Percentiles rank a stretch among this genome's conserved stretches.
Evolutionary conservation across 2,888 invertebrate genomes (phyloP).

Genomic region (Bellardia bayeri): DNA sequence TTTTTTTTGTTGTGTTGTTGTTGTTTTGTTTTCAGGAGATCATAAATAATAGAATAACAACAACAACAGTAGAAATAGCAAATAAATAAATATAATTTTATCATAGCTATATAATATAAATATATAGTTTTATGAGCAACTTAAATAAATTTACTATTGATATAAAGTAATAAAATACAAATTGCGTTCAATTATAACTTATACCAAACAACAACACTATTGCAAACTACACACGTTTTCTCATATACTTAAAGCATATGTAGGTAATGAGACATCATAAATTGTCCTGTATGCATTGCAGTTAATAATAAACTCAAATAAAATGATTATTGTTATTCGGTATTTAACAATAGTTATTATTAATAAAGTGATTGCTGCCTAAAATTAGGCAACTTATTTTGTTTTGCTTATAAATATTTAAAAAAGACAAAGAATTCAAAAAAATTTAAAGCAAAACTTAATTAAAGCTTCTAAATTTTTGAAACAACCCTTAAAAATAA

Average conservation of each 20-base stretch:
- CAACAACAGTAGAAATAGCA: conserved; percentile 37
- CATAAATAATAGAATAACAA: conserved; percentile 66
- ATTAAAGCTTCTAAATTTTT: too few relatives aligned
- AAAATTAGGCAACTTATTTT: conserved; percentile 56
- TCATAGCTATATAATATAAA: background rate
- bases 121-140: conserved; percentile 68
- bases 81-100: conserved; percentile 62
- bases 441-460: too few relatives aligned
- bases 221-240: too few relatives aligned
- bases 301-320: conserved; percentile 37
- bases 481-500: too few relatives aligned
- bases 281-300: background rate
- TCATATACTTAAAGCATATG: too few relatives aligned
- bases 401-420: background rate
- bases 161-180: conserved; percentile 70
- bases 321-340: conserved; percentile 42
- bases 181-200: conserved; percentile 69
- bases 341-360: conserved; percentile 52
- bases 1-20: background rate
- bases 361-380: conserved; percentile 58
- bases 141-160: conserved; percentile 72
- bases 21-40: conserved; percentile 25
- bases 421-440: background rate
- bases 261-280: background rate
- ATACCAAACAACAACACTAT: background rate